Evolutionary conservation across 2,888 invertebrate genomes (phyloP).

Genomic region (Escarpia spicata): DNA sequence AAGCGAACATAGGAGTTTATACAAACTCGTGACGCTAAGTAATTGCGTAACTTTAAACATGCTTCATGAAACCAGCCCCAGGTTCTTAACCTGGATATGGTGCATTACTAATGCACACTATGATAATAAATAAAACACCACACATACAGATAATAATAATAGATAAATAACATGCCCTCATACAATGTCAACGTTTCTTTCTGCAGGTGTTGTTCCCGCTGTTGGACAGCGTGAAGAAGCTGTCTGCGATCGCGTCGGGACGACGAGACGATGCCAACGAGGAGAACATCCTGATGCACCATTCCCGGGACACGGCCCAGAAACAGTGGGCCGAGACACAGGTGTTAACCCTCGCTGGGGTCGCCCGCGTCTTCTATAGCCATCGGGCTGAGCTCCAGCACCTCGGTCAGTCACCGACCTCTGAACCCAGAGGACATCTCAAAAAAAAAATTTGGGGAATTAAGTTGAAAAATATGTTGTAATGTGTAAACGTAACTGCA

Average conservation of each 20-base stretch:
- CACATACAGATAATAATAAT: too few species aligned
- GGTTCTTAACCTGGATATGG: too few species aligned
- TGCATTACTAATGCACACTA: too few species aligned
- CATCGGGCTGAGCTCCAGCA: slow-evolving; percentile 80
- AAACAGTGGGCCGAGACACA: slow-evolving; percentile 99
- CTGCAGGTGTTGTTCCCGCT: slow-evolving; percentile 87
- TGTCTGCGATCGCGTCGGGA: slow-evolving; percentile 69
- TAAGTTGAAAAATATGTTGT: too few species aligned
- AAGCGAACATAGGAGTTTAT: too few species aligned
- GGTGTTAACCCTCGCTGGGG: slow-evolving; percentile 76
- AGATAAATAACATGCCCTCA: too few species aligned
- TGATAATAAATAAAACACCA: too few species aligned
- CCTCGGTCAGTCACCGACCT: slow-evolving; percentile 46
- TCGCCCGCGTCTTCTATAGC: slow-evolving; percentile 92
- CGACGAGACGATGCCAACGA: slow-evolving; percentile 71
- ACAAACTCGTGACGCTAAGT: too few species aligned
- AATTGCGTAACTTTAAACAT: too few species aligned
- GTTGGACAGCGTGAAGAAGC: slow-evolving; percentile 85
- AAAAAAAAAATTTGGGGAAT: neutral
- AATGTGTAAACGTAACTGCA: too few species aligned
- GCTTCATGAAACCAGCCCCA: too few species aligned
- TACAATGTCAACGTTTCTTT: neutral
- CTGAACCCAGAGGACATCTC: neutral
- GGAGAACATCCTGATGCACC: slow-evolving; percentile 91
- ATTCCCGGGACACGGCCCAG: slow-evolving; percentile 97